phyloP scores from a whole-genome alignment of 2,113 vertebrate genomes.

The Macaca nemestrina region DNA sequence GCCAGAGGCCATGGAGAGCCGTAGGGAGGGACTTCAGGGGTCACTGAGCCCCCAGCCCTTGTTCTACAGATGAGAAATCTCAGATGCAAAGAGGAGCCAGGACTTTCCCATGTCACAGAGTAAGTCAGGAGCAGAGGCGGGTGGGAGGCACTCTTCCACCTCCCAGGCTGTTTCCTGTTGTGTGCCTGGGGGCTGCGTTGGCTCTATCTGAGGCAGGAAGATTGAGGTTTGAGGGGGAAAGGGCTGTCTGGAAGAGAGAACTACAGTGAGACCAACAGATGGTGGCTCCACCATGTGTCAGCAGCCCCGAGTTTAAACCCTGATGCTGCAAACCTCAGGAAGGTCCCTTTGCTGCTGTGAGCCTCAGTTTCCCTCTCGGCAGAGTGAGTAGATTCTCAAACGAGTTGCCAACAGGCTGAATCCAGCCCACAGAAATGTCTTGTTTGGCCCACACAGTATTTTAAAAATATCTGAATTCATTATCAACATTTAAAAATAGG shows the following conservation, averaged over 20 bases:
- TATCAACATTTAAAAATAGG: conserved; percentile 77
- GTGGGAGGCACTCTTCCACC: background rate
- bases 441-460: conserved; percentile 70
- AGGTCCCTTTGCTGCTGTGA: background rate
- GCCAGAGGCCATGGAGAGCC: background rate
- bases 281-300: rapidly evolving
- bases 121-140: background rate
- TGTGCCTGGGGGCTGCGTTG: too few species aligned
- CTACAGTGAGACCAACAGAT: background rate
- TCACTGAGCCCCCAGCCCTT: background rate
- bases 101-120: background rate
- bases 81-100: background rate
- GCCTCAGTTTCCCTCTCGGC: conserved; percentile 47
- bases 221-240: background rate
- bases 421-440: conserved; percentile 53
- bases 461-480: conserved; percentile 75
- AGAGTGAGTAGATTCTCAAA: background rate
- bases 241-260: background rate
- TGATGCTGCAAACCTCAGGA: rapidly evolving
- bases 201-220: background rate
- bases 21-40: rapidly evolving
- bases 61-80: background rate
- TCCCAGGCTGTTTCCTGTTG: rapidly evolving
- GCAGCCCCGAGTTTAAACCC: background rate
- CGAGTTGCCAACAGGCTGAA: conserved; percentile 42